Evolutionary conservation across 2,888 invertebrate species (phyloP).

Genomic region (Volucella inanis): DNA sequence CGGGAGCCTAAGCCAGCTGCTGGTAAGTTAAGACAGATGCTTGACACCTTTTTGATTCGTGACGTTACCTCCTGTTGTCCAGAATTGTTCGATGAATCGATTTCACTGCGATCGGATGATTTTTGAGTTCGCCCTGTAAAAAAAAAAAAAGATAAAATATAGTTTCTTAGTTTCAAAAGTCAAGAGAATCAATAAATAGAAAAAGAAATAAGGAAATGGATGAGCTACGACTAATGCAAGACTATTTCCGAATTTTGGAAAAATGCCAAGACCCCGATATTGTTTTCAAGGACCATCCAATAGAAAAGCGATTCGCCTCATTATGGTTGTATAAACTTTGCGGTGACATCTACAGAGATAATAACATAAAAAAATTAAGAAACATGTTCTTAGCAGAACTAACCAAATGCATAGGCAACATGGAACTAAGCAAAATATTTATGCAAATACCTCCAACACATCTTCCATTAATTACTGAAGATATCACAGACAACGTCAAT

Average conservation of each 20-base stretch:
- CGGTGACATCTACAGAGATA: constrained; percentile 49
- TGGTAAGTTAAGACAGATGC: constrained; percentile 86
- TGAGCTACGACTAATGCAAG: constrained; percentile 30
- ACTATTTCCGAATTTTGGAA: constrained; percentile 59
- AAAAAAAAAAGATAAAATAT: constrained; percentile 21
- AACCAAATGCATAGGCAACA: constrained; percentile 29
- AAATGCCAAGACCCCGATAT: constrained; percentile 51
- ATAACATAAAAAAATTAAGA: constrained; percentile 50
- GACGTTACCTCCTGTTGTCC: constrained; percentile 59
- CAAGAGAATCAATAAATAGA: constrained; percentile 1
- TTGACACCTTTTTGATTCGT: constrained; percentile 85
- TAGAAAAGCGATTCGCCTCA: constrained; percentile 34
- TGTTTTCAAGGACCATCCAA: constrained; percentile 18
- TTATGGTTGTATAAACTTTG: constrained; percentile 65
- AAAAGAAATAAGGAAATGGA: constrained; percentile 40
- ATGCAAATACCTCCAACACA: constrained; percentile 34
- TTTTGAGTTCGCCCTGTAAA: constrained; percentile 76
- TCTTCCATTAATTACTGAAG: constrained; percentile 12
- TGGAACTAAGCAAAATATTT: constrained; percentile 21
- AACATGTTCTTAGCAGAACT: constrained; percentile 61
- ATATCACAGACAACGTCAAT: constrained; percentile 1
- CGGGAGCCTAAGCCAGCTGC: constrained; percentile 86
- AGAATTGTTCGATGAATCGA: constrained; percentile 44
- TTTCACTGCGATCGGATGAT: constrained; percentile 70
- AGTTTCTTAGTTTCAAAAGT: constrained; percentile 14